Conservation (phyloP, 1,140 invertebrate species). For the Drosophila athabasca region DNA sequence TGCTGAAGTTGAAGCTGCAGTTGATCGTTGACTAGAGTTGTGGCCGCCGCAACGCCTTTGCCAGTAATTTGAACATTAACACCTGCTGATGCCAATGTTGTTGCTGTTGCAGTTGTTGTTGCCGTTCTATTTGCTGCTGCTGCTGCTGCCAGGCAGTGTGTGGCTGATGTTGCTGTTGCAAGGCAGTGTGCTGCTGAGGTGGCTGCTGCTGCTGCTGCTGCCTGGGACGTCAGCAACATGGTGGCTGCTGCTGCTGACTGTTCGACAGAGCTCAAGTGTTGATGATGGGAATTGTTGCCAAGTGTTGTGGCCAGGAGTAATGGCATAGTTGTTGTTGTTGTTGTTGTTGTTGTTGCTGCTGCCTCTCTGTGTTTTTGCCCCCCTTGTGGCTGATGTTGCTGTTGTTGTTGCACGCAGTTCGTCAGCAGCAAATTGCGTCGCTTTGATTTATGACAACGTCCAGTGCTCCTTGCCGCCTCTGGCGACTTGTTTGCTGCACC, state of each 20-base stretch:
- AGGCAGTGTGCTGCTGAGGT: slow-evolving; percentile 33
- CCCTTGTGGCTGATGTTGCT: slow-evolving; percentile 35
- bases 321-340: slow-evolving; percentile 54
- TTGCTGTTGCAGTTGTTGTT: slow-evolving; percentile 34
- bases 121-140: slow-evolving; percentile 27
- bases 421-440: slow-evolving; percentile 81
- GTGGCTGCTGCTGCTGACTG: slow-evolving; percentile 36
- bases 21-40: slow-evolving; percentile 68
- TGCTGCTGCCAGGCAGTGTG: slow-evolving; percentile 35
- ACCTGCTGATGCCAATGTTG: slow-evolving; percentile 58
- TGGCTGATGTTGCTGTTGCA: slow-evolving; percentile 38
- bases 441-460: slow-evolving; percentile 78
- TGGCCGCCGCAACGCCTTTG: slow-evolving; percentile 67
- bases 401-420: slow-evolving; percentile 63
- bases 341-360: slow-evolving; percentile 22
- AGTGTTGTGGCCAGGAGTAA: slow-evolving; percentile 70
- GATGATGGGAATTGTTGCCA: slow-evolving; percentile 61
- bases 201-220: slow-evolving; percentile 16
- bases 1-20: slow-evolving; percentile 39
- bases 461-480: slow-evolving; percentile 60
- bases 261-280: slow-evolving; percentile 52
- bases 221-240: slow-evolving; percentile 56
- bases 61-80: slow-evolving; percentile 80
- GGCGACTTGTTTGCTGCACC: slow-evolving; percentile 68
- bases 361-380: slow-evolving; percentile 26